Percentiles rank a stretch among this genome's conserved stretches.
Evolutionary conservation across 2,797 vertebrate species (phyloP).

Genomic region (Pseudochirops corinnae): DNA sequence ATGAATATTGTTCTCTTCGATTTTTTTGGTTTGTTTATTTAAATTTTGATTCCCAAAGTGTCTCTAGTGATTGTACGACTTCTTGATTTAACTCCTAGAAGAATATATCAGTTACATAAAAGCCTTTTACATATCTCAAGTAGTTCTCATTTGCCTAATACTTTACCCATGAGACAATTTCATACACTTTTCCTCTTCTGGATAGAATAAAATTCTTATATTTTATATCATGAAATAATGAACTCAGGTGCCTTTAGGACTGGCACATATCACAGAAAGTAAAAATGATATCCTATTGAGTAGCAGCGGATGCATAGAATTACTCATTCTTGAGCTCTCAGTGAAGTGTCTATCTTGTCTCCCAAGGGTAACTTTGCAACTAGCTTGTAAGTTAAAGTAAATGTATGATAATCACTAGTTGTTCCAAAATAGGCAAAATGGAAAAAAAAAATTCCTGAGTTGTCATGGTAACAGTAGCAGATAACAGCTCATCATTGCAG

Average conservation of each 20-base stretch:
- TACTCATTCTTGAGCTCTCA: slow-evolving; percentile 8
- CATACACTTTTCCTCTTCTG: slow-evolving; percentile 1
- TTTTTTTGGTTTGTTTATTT: not conserved
- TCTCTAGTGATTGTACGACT: not conserved
- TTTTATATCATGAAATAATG: slow-evolving; percentile 21
- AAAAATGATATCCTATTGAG: slow-evolving; percentile 13
- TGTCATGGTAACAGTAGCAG: slow-evolving; percentile 22
- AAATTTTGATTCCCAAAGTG: not conserved
- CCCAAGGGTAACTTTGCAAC: slow-evolving; percentile 26
- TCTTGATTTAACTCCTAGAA: not conserved
- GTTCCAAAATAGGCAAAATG: slow-evolving; percentile 35
- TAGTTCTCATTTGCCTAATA: slow-evolving; percentile 40
- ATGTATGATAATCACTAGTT: slow-evolving; percentile 55
- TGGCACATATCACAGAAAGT: not conserved
- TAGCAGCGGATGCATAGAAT: slow-evolving; percentile 25
- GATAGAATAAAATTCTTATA: slow-evolving; percentile 16
- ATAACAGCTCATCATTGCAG: slow-evolving; percentile 20
- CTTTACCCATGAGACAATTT: slow-evolving; percentile 5
- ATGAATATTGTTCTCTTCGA: not conserved
- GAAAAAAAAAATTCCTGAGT: slow-evolving; percentile 49
- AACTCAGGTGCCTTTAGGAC: slow-evolving; percentile 31
- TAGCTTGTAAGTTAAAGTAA: slow-evolving; percentile 58
- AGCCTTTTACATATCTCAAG: not conserved
- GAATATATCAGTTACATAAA: not conserved
- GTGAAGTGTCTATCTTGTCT: not conserved